Conservation (phyloP, 2,888 invertebrate genomes). For the Zaprionus obscuricornis region DNA sequence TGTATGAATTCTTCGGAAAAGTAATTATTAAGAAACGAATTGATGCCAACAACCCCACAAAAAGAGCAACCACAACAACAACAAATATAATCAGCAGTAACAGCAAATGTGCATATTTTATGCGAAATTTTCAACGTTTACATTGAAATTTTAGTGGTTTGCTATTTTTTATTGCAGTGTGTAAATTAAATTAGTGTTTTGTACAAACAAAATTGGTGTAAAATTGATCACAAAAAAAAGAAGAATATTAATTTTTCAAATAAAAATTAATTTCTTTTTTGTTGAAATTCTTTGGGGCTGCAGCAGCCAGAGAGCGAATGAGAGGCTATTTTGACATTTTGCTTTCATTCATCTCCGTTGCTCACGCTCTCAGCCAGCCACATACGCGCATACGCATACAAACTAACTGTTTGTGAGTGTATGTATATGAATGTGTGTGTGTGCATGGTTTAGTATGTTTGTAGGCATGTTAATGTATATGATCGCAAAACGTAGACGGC, state of each 20-base stretch:
- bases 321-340: conserved; percentile 72
- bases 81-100: too few species aligned
- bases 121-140: conserved; percentile 47
- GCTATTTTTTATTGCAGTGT: conserved; percentile 4
- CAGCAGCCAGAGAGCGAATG: conserved; percentile 56
- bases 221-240: conserved; percentile 37
- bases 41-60: conserved; percentile 35
- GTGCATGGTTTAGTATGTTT: conserved; percentile 7
- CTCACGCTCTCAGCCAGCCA: conserved; percentile 50
- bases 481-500: conserved; percentile 47
- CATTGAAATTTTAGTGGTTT: conserved; percentile 12
- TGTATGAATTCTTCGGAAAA: conserved; percentile 39
- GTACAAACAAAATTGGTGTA: conserved; percentile 10
- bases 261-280: conserved; percentile 60
- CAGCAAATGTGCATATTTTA: conserved; percentile 67
- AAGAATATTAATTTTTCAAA: conserved; percentile 55
- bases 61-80: conserved; percentile 8
- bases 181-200: conserved; percentile 18
- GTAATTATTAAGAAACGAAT: conserved; percentile 33
- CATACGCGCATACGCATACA: conserved; percentile 30
- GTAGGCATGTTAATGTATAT: too few species aligned
- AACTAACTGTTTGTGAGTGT: conserved; percentile 36
- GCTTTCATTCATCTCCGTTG: conserved; percentile 75
- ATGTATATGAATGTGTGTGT: conserved; percentile 18
- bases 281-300: conserved; percentile 53